Evolutionary conservation across 2,888 invertebrate genomes (phyloP).

Genomic region (Andrena flavipes): DNA sequence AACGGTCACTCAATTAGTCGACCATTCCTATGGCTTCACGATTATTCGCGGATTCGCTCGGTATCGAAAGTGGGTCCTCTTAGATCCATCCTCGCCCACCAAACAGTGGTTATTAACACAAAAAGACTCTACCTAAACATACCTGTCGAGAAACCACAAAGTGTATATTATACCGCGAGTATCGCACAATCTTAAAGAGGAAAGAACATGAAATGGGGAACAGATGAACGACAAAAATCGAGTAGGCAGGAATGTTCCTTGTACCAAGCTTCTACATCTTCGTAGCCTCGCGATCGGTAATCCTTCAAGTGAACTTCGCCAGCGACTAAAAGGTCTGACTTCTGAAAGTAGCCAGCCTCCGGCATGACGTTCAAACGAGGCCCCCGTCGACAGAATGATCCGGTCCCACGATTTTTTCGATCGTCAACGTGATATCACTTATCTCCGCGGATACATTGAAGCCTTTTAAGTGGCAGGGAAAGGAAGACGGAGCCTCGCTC

Average conservation of each 20-base stretch:
- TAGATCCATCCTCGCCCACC: not conserved
- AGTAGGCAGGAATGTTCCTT: no score
- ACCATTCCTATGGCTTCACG: slow-evolving; percentile 10
- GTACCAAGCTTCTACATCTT: no score
- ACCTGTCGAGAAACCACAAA: not conserved
- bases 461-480: slow-evolving; percentile 10
- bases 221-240: no score
- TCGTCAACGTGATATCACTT: slow-evolving; percentile 19
- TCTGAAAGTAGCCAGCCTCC: not conserved
- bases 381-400: not conserved
- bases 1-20: slow-evolving; percentile 44
- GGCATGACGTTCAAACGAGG: not conserved
- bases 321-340: slow-evolving; percentile 2
- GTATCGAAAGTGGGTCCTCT: not conserved
- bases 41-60: slow-evolving; percentile 18
- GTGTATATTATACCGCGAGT: no score
- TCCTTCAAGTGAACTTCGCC: no score
- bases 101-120: no score
- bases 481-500: not conserved
- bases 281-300: no score
- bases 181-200: no score
- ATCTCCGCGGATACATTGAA: slow-evolving; percentile 17
- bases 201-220: no score
- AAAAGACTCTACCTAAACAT: not conserved
- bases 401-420: slow-evolving; percentile 4